These are phyloP conservation scores for Aphidius colemani DNA, from an alignment of 2,888 invertebrate genomes.

Conservation along the genomic window DNA sequence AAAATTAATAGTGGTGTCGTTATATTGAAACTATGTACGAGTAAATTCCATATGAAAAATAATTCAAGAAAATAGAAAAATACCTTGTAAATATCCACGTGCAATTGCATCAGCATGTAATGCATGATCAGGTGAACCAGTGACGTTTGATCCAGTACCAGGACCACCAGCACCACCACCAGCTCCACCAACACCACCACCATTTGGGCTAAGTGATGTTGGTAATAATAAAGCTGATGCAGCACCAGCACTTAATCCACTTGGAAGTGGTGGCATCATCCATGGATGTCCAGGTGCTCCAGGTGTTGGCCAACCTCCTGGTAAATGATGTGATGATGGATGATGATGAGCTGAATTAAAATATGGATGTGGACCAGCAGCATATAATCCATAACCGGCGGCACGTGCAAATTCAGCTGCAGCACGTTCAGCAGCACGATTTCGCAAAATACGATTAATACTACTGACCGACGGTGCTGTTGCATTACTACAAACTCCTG, in stretches of 20 bases:
- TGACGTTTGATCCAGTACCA: constrained; percentile 55
- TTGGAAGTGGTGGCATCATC: constrained; percentile 52
- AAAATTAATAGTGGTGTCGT: too few species aligned
- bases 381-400: constrained; percentile 84
- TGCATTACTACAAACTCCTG: constrained; percentile 93
- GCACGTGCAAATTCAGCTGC: constrained; percentile 94
- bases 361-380: constrained; percentile 70
- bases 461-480: constrained; percentile 97
- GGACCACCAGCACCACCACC: constrained; percentile 63
- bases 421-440: constrained; percentile 93
- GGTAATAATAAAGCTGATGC: constrained; percentile 59
- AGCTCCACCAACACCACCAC: too few species aligned
- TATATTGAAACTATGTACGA: too few species aligned
- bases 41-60: too few species aligned
- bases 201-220: constrained; percentile 60
- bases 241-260: constrained; percentile 60
- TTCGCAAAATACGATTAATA: constrained; percentile 93
- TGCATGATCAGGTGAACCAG: constrained; percentile 66
- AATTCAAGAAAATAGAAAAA: neutral
- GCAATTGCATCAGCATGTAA: constrained; percentile 56
- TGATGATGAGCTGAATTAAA: constrained; percentile 64
- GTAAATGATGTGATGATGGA: constrained; percentile 67
- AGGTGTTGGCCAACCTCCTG: constrained; percentile 63
- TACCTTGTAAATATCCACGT: constrained; percentile 55
- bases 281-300: constrained; percentile 51